Evolutionary conservation across 2,113 vertebrate species (phyloP).

Genomic region (Marmota monax): DNA sequence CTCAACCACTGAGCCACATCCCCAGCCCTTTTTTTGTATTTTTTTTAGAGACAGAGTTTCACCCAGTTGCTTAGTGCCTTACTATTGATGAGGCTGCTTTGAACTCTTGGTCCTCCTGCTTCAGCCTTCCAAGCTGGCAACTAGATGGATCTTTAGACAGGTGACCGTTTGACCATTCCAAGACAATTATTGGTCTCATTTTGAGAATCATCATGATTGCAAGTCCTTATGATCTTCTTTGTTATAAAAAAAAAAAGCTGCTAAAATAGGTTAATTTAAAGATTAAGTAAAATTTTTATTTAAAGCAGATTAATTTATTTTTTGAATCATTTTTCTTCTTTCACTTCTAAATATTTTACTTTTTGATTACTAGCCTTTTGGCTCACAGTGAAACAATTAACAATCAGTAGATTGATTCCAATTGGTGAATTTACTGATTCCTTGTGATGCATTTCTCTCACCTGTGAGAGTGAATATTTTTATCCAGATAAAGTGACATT

Average conservation of each 20-base stretch:
- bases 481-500: constrained; percentile 17
- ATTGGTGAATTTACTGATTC: constrained; percentile 43
- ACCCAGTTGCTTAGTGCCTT: too few species aligned
- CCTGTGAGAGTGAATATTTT: constrained; percentile 3
- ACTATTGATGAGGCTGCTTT: too few species aligned
- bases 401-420: constrained; percentile 9
- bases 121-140: background rate
- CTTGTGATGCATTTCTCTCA: constrained; percentile 23
- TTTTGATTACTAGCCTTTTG: background rate
- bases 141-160: background rate
- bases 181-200: constrained; percentile 13
- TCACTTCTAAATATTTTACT: constrained; percentile 55
- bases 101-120: too few species aligned
- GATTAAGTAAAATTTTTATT: constrained; percentile 30
- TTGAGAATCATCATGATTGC: constrained; percentile 8
- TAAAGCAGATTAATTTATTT: constrained; percentile 45
- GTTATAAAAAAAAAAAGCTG: background rate
- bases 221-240: background rate
- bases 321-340: constrained; percentile 25
- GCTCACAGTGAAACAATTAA: constrained; percentile 28
- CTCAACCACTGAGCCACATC: too few species aligned
- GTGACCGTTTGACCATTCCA: background rate
- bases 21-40: too few species aligned
- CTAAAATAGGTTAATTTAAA: constrained; percentile 41
- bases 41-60: too few species aligned